These are phyloP conservation scores for Ctenomys sociabilis DNA, from an alignment of 2,113 vertebrate species.

Conservation along the genomic window DNA sequence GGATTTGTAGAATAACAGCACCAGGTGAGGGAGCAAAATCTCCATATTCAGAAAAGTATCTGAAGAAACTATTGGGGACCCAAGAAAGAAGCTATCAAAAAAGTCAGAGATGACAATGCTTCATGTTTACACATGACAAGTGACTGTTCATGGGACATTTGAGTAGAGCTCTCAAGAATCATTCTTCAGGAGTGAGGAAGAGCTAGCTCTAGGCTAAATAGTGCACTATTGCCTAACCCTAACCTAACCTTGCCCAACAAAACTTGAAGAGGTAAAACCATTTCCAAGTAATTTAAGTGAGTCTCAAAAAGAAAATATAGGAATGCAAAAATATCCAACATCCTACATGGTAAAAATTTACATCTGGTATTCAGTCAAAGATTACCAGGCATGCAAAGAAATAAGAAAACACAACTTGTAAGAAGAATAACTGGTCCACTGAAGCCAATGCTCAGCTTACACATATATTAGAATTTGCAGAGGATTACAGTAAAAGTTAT, in stretches of 20 bases:
- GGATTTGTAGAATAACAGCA: not conserved
- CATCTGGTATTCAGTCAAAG: not conserved
- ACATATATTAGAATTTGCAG: conserved; percentile 13
- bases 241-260: not conserved
- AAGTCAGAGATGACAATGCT: not conserved
- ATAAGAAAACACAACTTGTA: not conserved
- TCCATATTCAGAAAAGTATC: not conserved
- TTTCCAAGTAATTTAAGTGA: not conserved
- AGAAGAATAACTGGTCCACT: not conserved
- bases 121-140: not conserved
- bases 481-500: not conserved
- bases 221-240: not conserved
- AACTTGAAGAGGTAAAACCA: not conserved
- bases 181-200: not conserved
- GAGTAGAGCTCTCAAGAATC: not conserved
- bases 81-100: not conserved
- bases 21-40: not conserved
- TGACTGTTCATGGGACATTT: not conserved
- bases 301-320: not conserved
- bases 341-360: conserved; percentile 23
- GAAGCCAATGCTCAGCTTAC: not conserved
- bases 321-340: conserved; percentile 19
- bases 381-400: not conserved
- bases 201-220: not conserved
- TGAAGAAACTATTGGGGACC: not conserved